phyloP scores from a whole-genome alignment of 2,113 vertebrate species.

The Mormyrus lacerda region DNA sequence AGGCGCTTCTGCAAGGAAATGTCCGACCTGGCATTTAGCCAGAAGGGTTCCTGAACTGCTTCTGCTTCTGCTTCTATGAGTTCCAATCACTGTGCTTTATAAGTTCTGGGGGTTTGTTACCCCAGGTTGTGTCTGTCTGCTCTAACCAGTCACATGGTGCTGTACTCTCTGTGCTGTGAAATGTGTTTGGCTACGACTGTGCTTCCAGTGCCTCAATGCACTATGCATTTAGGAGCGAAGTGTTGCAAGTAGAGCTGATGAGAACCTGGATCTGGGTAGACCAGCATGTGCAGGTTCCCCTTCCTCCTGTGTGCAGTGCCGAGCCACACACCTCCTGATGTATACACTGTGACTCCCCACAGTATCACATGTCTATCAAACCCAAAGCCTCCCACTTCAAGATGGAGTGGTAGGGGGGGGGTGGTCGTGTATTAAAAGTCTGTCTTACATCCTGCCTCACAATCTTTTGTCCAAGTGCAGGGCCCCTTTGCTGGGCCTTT shows the following conservation, averaged over 20 bases:
- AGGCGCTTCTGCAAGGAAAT: not conserved
- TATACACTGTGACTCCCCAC: not conserved
- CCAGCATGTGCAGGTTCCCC: not conserved
- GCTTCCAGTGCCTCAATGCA: not conserved
- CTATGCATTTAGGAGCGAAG: not conserved
- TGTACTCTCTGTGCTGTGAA: not conserved
- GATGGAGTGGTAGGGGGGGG: not conserved
- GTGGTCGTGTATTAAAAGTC: not conserved
- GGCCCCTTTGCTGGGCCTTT: not conserved
- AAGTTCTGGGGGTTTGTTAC: not conserved
- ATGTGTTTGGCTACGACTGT: not conserved
- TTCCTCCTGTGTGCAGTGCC: not conserved
- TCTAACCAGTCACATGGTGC: not conserved
- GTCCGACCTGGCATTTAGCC: not conserved
- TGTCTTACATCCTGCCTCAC: not conserved
- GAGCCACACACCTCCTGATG: not conserved
- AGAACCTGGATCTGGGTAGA: not conserved
- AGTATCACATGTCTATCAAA: not conserved
- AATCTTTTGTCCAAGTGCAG: not conserved
- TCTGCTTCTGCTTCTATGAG: not conserved
- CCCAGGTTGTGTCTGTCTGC: not conserved
- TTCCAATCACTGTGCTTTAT: not conserved
- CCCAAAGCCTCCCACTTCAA: not conserved
- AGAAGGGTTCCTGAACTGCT: not conserved
- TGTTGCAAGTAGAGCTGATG: not conserved